phyloP scores from a whole-genome alignment of 2,888 invertebrate species.

The Thymelicus lineola region DNA sequence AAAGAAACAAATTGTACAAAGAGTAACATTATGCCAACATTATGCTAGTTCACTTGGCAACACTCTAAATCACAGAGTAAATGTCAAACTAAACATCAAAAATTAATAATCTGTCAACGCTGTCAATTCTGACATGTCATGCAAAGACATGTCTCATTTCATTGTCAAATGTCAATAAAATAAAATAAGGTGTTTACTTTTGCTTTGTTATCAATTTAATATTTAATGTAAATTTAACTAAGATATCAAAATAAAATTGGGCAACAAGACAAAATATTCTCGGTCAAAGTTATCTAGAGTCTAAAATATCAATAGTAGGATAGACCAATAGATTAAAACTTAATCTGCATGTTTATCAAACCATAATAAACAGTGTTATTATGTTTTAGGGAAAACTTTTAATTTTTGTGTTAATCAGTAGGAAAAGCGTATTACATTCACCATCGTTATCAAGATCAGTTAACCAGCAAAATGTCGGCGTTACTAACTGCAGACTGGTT shows the following conservation, averaged over 20 bases:
- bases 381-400: constrained; percentile 21
- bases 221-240: not conserved
- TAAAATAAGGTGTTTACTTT: no score
- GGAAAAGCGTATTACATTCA: not conserved
- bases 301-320: no score
- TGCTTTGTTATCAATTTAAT: not conserved
- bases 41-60: no score
- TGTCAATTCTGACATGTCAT: no score
- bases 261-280: not conserved
- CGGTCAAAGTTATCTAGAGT: not conserved
- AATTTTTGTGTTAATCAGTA: constrained; percentile 19
- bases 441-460: not conserved
- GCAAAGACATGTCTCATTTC: no score
- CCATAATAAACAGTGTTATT: not conserved
- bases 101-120: not conserved
- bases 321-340: not conserved
- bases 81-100: not conserved
- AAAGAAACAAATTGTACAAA: no score
- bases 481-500: constrained; percentile 80
- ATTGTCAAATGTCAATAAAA: no score
- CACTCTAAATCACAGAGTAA: no score
- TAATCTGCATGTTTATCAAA: constrained; percentile 1
- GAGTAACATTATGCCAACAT: no score
- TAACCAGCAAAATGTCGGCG: constrained; percentile 67
- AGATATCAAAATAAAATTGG: not conserved